These are phyloP conservation scores for Capitulum mitella DNA, from an alignment of 2,888 invertebrate species.

Conservation along the genomic window DNA sequence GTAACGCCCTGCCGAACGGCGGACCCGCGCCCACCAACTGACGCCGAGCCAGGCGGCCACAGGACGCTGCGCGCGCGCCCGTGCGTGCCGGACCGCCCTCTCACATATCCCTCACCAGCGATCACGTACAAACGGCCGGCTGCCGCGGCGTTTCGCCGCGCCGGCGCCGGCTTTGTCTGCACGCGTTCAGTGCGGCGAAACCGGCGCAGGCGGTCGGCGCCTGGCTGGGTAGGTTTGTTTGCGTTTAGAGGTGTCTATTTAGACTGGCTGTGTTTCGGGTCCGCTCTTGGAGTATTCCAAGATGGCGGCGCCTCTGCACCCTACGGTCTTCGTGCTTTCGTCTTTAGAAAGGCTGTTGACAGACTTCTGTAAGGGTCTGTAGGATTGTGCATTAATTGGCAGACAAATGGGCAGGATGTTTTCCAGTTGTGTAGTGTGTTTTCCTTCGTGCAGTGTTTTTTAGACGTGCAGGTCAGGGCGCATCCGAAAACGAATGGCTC, in stretches of 20 bases:
- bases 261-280: background rate
- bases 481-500: no score
- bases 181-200: background rate
- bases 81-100: background rate
- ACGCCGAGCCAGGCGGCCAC: background rate
- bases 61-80: slow-evolving; percentile 44
- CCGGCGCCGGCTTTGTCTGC: no score
- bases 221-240: background rate
- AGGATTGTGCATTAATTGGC: background rate
- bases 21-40: background rate
- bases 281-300: background rate
- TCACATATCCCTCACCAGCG: background rate
- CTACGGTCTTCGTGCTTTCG: background rate
- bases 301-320: background rate
- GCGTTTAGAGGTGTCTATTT: background rate
- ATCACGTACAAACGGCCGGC: background rate
- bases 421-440: background rate
- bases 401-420: background rate
- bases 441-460: background rate
- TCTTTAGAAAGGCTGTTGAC: background rate
- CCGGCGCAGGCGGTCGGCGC: background rate
- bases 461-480: no score
- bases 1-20: background rate
- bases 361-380: background rate
- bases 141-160: no score